phyloP scores from a whole-genome alignment of 2,113 vertebrate species.

The Cryptotis parvus region DNA sequence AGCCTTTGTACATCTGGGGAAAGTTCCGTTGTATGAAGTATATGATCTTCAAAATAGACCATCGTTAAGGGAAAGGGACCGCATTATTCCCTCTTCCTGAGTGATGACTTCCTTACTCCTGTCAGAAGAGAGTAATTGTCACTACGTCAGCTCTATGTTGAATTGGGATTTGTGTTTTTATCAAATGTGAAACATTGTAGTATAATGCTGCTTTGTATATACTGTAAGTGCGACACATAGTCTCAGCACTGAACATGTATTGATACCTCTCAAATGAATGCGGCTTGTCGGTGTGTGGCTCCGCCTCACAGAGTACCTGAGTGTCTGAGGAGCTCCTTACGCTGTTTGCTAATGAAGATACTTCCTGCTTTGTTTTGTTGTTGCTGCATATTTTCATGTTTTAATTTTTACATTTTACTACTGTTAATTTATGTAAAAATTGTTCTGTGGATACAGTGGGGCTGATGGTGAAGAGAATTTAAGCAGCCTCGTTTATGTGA shows the following conservation, averaged over 20 bases:
- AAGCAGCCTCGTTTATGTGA: constrained; percentile 78
- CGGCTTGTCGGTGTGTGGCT: constrained; percentile 67
- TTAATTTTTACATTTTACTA: constrained; percentile 79
- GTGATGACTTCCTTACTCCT: constrained; percentile 24
- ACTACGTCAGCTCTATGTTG: constrained; percentile 64
- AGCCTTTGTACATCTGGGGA: constrained; percentile 44
- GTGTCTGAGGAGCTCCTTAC: constrained; percentile 65
- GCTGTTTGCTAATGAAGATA: constrained; percentile 79
- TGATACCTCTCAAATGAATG: constrained; percentile 76
- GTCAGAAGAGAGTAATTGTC: constrained; percentile 53
- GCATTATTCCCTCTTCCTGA: constrained; percentile 44
- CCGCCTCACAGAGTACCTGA: constrained; percentile 70
- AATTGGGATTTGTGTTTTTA: constrained; percentile 75
- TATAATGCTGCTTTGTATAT: constrained; percentile 84
- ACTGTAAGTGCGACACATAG: constrained; percentile 81
- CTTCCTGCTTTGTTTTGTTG: constrained; percentile 74
- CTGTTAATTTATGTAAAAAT: constrained; percentile 81
- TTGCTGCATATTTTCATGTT: constrained; percentile 75
- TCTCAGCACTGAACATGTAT: constrained; percentile 83
- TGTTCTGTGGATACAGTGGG: constrained; percentile 82
- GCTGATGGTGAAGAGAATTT: constrained; percentile 73
- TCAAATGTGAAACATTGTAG: constrained; percentile 80
- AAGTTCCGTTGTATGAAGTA: not conserved
- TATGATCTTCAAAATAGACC: constrained; percentile 51
- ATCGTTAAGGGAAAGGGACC: constrained; percentile 52